Evolutionary conservation across 2,888 invertebrate species (phyloP), one percentile per base, ranked within the genome.

Genomic region (Spialia ferax): DNA sequence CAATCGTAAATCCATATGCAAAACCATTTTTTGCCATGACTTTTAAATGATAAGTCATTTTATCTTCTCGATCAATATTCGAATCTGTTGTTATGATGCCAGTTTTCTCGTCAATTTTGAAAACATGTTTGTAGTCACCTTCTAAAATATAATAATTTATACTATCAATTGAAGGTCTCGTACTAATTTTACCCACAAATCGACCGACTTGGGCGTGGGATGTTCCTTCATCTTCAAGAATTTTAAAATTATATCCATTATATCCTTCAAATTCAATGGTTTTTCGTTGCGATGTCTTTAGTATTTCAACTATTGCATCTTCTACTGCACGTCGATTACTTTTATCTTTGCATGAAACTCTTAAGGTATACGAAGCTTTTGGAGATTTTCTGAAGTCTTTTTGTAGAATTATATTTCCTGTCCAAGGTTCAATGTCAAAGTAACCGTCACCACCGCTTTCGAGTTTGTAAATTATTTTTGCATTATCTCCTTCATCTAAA

Each of bases 401-500:
- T 77, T 95, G 95, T 64, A 97, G 86, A 63, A 95, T 94, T 48
- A 98, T 90, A 71, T 96, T 95, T 8, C 98, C 98, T 18, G 96
- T 96, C 84, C 94, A 95, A 63, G 96, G 95, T 80, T 98, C 97
- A 23, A 98, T 94, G 13, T 95, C 94, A 87, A 99, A 99, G 72
- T 97, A 94, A 48, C 96, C 96, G 74, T 97, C 97, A 68, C 96
- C 96, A 26, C 97, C 97, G 77, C 95, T 96, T 87, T 97, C 97
- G 70, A 99, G 91, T 75, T 95, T 95, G 82, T 96, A 98, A 69
- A 96, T 96, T 54, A 97, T 95, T 83, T 96, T 95, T 42, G 97
- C 97, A 93, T 98, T 98, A 81, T 97, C 96, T n/a, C 97, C 97
- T 78, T 97, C 96, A 87, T 99, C 99, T 71, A 95, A 94, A 93